phyloP scores from a whole-genome alignment of 1,140 invertebrate genomes.

The Holotrichia oblita region DNA sequence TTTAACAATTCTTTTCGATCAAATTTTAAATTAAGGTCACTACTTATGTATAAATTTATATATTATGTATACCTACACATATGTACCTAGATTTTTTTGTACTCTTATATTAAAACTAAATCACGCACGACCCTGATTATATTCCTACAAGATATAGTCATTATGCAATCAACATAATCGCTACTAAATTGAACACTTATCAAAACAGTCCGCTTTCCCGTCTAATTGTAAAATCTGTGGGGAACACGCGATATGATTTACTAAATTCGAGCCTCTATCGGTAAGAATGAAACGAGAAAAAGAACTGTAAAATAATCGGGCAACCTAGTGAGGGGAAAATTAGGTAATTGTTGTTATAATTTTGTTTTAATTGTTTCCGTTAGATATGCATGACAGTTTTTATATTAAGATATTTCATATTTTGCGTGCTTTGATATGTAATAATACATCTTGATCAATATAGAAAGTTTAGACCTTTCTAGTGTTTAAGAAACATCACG shows the following conservation, averaged over 20 bases:
- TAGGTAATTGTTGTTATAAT: neutral
- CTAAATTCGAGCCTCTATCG: neutral
- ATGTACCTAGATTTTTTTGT: neutral
- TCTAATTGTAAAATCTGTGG: neutral
- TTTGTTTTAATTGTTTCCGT: slow-evolving; percentile 8
- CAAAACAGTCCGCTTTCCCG: neutral
- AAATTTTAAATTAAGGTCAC: neutral
- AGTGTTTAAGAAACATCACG: too few species aligned
- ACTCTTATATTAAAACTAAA: neutral
- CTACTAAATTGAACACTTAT: neutral
- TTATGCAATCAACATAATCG: slow-evolving; percentile 8
- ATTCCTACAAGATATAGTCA: neutral
- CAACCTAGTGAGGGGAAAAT: neutral
- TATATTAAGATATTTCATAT: too few species aligned
- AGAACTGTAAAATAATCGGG: neutral
- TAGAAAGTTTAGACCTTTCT: too few species aligned
- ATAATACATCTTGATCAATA: too few species aligned
- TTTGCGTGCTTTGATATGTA: too few species aligned
- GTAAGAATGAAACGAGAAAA: neutral
- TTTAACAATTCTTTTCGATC: neutral
- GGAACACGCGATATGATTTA: neutral
- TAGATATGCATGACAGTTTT: too few species aligned
- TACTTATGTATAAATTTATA: neutral
- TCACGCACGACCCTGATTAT: neutral
- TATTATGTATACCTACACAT: neutral